Percentiles rank a stretch among this genome's conserved stretches.
These are phyloP conservation scores for Eremobia ochroleuca DNA, from an alignment of 2,888 invertebrate genomes.

Conservation along the genomic window DNA sequence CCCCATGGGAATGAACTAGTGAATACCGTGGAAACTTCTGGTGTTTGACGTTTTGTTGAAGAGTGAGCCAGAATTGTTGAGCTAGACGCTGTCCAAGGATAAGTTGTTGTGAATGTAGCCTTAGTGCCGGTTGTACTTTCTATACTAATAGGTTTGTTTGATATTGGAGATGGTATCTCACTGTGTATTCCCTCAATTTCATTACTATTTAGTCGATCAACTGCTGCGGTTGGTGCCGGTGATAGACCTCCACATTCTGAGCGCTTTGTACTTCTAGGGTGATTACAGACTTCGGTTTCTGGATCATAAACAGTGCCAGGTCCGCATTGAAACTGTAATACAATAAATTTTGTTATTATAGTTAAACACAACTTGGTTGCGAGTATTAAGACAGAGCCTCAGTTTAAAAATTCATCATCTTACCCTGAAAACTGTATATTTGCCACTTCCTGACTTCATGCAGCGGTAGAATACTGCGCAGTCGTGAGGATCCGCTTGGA, in stretches of 20 bases:
- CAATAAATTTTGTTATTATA: conserved; percentile 19
- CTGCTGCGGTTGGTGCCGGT: conserved; percentile 12
- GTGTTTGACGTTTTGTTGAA: conserved; percentile 45
- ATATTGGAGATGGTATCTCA: conserved; percentile 83
- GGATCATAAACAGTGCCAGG: conserved; percentile 94
- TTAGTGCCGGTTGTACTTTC: conserved; percentile 27
- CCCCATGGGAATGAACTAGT: conserved; percentile 55
- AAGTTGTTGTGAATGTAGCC: conserved; percentile 31
- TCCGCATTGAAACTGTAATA: conserved; percentile 93
- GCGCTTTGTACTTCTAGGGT: conserved; percentile 93
- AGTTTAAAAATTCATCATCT: conserved; percentile 46
- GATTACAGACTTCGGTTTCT: conserved; percentile 92
- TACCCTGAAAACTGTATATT: conserved; percentile 90
- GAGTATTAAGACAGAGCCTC: neutral
- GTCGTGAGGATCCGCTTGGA: conserved; percentile 93
- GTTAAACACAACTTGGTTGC: neutral
- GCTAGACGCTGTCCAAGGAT: conserved; percentile 39
- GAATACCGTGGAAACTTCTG: conserved; percentile 30
- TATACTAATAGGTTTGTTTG: conserved; percentile 46
- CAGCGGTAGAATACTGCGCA: conserved; percentile 95
- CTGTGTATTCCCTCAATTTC: conserved; percentile 81
- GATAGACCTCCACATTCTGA: conserved; percentile 91
- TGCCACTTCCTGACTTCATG: conserved; percentile 91
- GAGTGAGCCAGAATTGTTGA: conserved; percentile 20
- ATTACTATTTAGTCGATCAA: conserved; percentile 80